Evolutionary conservation across 1,140 invertebrate genomes (phyloP).

Genomic region (Penaeus vannamei): DNA sequence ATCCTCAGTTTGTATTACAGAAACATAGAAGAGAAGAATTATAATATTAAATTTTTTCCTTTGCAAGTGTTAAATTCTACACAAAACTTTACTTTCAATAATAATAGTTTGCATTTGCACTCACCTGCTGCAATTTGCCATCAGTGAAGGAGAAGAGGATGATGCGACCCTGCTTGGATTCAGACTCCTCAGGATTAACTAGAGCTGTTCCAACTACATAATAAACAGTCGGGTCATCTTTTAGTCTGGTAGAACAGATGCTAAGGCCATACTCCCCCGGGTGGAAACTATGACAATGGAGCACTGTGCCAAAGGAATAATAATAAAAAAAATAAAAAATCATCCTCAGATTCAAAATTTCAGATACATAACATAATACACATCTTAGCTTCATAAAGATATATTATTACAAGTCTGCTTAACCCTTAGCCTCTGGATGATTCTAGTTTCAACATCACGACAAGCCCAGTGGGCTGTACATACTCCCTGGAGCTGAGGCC

Average conservation of each 20-base stretch:
- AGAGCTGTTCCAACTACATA: slow-evolving; percentile 95
- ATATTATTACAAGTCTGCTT: not conserved
- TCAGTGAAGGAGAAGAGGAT: slow-evolving; percentile 93
- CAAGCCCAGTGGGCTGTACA: too few relatives aligned
- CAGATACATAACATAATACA: not conserved
- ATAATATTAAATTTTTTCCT: too few relatives aligned
- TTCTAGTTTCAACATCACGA: too few relatives aligned
- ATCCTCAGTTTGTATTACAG: not conserved
- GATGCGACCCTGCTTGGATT: slow-evolving; percentile 89
- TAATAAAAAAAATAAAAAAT: slow-evolving; percentile 32
- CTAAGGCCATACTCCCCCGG: slow-evolving; percentile 90
- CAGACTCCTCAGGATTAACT: slow-evolving; percentile 94
- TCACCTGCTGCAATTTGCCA: slow-evolving; percentile 80
- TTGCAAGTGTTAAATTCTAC: not conserved
- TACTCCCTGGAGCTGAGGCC: too few relatives aligned
- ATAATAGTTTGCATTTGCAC: not conserved
- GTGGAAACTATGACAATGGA: slow-evolving; percentile 94
- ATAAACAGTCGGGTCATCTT: slow-evolving; percentile 92
- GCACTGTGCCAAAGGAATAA: slow-evolving; percentile 75
- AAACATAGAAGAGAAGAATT: too few relatives aligned
- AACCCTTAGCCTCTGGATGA: too few relatives aligned
- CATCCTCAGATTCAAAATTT: not conserved
- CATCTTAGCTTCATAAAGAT: slow-evolving; percentile 23
- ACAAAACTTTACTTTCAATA: not conserved
- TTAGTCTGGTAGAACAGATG: slow-evolving; percentile 89